phyloP scores from a whole-genome alignment of 2,113 vertebrate genomes.

The Pogona vitticeps region DNA sequence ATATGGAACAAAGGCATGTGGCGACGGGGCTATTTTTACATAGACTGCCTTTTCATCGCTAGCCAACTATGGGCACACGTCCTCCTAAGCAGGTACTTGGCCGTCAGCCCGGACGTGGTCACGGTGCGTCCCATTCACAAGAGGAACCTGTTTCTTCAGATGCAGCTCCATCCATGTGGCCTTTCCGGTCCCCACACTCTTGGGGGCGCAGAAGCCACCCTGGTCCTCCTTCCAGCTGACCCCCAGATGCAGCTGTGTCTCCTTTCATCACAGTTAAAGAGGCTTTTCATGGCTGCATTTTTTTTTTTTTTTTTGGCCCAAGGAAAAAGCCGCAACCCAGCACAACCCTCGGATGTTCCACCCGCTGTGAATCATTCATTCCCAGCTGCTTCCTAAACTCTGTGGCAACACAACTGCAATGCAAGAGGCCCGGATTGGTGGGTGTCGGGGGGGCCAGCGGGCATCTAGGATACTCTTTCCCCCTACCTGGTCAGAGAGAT shows the following conservation, averaged over 20 bases:
- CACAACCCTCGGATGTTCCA: too few species aligned
- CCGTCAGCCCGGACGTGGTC: neutral
- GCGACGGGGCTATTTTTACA: constrained; percentile 9
- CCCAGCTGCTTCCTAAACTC: too few species aligned
- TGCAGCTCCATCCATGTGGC: neutral
- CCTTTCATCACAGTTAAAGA: neutral
- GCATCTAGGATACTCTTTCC: too few species aligned
- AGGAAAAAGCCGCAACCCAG: neutral
- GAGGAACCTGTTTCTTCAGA: neutral
- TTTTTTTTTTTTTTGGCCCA: too few species aligned
- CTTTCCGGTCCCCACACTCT: neutral
- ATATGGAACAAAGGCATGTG: neutral
- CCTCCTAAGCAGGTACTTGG: neutral
- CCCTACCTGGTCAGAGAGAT: too few species aligned
- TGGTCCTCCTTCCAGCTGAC: neutral
- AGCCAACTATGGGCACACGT: neutral
- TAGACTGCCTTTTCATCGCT: neutral
- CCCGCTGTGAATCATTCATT: too few species aligned
- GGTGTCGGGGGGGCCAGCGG: too few species aligned
- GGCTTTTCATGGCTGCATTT: too few species aligned
- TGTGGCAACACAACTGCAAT: too few species aligned
- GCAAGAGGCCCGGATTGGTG: too few species aligned
- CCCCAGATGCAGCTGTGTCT: neutral
- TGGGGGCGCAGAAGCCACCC: neutral
- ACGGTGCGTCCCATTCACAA: neutral